Evolutionary conservation across 2,888 invertebrate species (phyloP).

Genomic region (Gasteruption jaculator): DNA sequence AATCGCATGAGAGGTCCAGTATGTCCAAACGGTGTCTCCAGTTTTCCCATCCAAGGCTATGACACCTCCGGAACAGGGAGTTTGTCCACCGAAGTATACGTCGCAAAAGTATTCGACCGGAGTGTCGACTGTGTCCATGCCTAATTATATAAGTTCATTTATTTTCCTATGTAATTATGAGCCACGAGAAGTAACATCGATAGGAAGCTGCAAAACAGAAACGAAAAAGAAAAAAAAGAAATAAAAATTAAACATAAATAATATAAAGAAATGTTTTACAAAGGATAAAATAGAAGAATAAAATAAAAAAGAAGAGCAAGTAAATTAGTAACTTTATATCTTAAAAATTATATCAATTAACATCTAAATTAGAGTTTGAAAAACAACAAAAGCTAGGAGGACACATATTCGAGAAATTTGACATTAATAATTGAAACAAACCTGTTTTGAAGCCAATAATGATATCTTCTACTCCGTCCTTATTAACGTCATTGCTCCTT

Average conservation of each 20-base stretch:
- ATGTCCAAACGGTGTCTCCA: slow-evolving; percentile 70
- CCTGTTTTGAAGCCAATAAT: slow-evolving; percentile 76
- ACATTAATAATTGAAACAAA: no score
- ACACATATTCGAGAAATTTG: no score
- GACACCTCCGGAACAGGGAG: slow-evolving; percentile 71
- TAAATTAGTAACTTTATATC: no score
- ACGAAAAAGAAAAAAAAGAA: slow-evolving; percentile 11
- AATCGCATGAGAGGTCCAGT: slow-evolving; percentile 69
- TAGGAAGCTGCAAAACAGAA: slow-evolving; percentile 3
- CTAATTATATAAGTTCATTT: slow-evolving; percentile 24
- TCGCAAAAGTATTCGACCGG: slow-evolving; percentile 61
- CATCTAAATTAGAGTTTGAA: no score
- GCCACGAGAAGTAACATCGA: slow-evolving; percentile 1
- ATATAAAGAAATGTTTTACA: slow-evolving; percentile 3
- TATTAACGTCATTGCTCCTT: slow-evolving; percentile 67
- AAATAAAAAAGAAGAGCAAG: no score
- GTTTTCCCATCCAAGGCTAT: slow-evolving; percentile 70
- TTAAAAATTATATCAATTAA: no score
- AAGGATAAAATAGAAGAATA: no score
- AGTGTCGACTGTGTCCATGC: slow-evolving; percentile 41
- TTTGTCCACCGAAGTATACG: slow-evolving; percentile 62
- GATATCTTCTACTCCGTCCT: slow-evolving; percentile 67
- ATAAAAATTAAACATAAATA: slow-evolving; percentile 13
- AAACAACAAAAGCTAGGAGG: no score
- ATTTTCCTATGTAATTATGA: neutral